Evolutionary conservation across 2,888 invertebrate species (phyloP), one percentile per base, ranked within the genome.

Genomic region (Eupithecia pulchellata): DNA sequence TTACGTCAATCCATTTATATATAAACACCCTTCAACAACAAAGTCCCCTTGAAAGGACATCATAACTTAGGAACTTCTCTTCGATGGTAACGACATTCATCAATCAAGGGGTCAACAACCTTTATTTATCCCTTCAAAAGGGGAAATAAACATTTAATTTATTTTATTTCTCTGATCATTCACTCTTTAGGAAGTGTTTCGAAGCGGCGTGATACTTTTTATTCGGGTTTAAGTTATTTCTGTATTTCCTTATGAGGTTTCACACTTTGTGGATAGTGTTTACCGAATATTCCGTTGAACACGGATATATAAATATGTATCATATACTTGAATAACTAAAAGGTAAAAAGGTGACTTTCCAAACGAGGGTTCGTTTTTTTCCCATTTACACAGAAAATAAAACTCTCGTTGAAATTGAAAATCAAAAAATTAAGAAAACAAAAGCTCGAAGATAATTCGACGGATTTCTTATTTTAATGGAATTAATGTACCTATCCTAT

Each of bases 41-140:
- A 55, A 71, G 69, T 70, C 52, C 68, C 69, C 72, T 69, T 75
- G 71, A 72, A 71, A 66, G 52, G 60, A 66, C 71, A 58, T 68
- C 69, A 66, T 63, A 66, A 72, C 74, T 71, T 66, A 34, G 63
- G 42, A 61, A 75, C 71, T 67, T 73, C 77, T 72, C 71, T 71
- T 69, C 73, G 36, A 63, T 75, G 62, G 60, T 65, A 68, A 69
- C 63, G 71, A 66, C 64, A 69, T 75, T 71, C 72, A 77, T 77
- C 71, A 77, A 75, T 77, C 75, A 74, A 2, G 65, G 66, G 74
- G 71, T 74, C 64, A 39, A 62, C 65, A 71, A 73, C 73, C 77
- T 73, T 11, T n/a, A 57, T 57, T 57, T 29, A 29, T 57, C 11
- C 47, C 52, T 52, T 47, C 9, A 11, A 11, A 52, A 13, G 52